These are phyloP conservation scores for Incurvaria masculella DNA, from an alignment of 2,888 invertebrate genomes.

Conservation along the genomic window DNA sequence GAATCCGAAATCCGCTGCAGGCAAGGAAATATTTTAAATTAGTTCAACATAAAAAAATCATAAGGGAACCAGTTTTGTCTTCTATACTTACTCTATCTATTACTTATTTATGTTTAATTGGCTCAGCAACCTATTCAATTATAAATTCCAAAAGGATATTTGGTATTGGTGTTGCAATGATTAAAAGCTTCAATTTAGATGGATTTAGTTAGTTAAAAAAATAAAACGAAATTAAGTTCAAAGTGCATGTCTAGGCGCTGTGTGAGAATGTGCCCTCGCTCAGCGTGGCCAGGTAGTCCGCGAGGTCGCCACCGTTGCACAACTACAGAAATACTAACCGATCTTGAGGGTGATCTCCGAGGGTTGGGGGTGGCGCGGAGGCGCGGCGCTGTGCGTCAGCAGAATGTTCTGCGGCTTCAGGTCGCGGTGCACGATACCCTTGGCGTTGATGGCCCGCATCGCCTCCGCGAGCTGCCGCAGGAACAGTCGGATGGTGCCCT, in stretches of 20 bases:
- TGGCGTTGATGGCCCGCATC: constrained; percentile 94
- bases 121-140: too few species aligned
- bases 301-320: constrained; percentile 89
- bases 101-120: too few species aligned
- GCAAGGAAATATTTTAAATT: too few species aligned
- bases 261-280: constrained; percentile 96
- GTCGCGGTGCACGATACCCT: constrained; percentile 98
- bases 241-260: too few species aligned
- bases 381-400: constrained; percentile 73
- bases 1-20: constrained; percentile 96
- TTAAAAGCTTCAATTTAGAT: too few species aligned
- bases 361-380: constrained; percentile 64
- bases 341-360: constrained; percentile 93
- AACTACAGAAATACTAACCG: constrained; percentile 52
- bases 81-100: too few species aligned
- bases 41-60: too few species aligned
- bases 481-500: constrained; percentile 95
- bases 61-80: too few species aligned
- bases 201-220: too few species aligned
- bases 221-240: too few species aligned
- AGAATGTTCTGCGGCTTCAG: constrained; percentile 99
- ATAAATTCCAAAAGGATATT: too few species aligned
- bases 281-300: constrained; percentile 92
- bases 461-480: constrained; percentile 95
- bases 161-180: too few species aligned